Evolutionary conservation across 1,140 invertebrate species (phyloP).

Genomic region (Cepaea nemoralis): DNA sequence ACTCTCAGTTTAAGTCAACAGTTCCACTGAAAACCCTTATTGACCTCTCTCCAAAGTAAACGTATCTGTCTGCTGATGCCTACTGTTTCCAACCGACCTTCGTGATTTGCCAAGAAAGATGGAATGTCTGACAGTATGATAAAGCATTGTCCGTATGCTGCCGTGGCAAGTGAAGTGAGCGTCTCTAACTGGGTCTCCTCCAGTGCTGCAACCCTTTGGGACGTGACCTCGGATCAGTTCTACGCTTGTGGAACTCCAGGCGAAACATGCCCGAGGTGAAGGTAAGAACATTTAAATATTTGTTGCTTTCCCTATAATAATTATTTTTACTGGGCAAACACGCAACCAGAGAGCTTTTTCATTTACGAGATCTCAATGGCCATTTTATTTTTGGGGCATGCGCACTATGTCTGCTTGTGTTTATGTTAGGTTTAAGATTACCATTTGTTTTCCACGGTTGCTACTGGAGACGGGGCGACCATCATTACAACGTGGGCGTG

Average conservation of each 20-base stretch:
- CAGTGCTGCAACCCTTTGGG: not conserved
- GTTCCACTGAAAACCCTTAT: too few species aligned
- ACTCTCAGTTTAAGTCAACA: too few species aligned
- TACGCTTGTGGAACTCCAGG: not conserved
- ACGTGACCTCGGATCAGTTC: not conserved
- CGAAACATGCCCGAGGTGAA: not conserved
- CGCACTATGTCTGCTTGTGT: not conserved
- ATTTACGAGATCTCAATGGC: not conserved
- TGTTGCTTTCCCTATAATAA: conserved; percentile 3
- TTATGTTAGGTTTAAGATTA: conserved; percentile 1
- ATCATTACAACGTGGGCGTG: not conserved
- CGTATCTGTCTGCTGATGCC: too few species aligned
- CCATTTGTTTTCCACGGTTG: conserved; percentile 1
- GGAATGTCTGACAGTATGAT: too few species aligned
- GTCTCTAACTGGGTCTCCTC: not conserved
- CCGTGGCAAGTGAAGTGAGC: not conserved
- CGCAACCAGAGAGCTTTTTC: conserved; percentile 3
- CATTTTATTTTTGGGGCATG: not conserved
- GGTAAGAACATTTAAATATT: not conserved
- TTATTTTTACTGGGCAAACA: conserved; percentile 3
- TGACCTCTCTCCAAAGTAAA: too few species aligned
- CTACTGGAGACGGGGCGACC: not conserved
- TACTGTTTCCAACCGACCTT: too few species aligned
- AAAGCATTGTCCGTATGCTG: too few species aligned
- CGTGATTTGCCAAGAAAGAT: too few species aligned